Evolutionary conservation across 1,140 invertebrate genomes (phyloP), one percentile per base, ranked within the genome.

Genomic region (Hypothenemus hampei): DNA sequence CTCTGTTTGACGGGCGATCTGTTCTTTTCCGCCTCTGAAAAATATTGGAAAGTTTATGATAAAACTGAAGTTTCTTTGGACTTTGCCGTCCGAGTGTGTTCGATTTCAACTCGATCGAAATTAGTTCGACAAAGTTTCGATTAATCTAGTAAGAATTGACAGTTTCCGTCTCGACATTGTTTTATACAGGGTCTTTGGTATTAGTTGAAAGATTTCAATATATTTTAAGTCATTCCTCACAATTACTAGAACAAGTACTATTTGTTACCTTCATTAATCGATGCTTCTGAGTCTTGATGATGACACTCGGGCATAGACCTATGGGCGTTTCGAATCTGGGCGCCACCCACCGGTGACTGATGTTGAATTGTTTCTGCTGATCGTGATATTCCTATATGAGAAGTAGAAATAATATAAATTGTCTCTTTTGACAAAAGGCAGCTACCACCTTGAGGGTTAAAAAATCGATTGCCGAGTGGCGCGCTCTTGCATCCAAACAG

Each of bases 401-500:
- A 39, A 39, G 10, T 19, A 15, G 4, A 39, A 7, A 16, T 13
- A 16, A 16, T 39, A 15, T 4, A 0, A 39, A 15, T 15, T 8
- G 4, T 10, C n/a, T 16, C 0, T 0, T 19, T 39, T 39, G 13
- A 39, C 13, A 39, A 31, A 31, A 31, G 3, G 2, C 6, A 11
- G 24, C 6, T 43, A 43, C 31, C 44, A 53, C 48, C 55, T 48
- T 59, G 58, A 31, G 50, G 51, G 13, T 54, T 59, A 3, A 47
- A 40, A 40, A 63, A 62, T 33, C 53, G 52, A 8, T 53, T 54
- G 7, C 66, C 65, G 15, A 68, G 16, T 8, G 63, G 65, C 3
- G 63, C 60, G 35, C 60, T 67, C 36, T 62, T 60, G 39, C 58
- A 65, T 16, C 65, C 66, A 23, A 61, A 65, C 2, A 69, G 59